phyloP scores from a whole-genome alignment of 1,140 invertebrate species.

The Nephila pilipes region DNA sequence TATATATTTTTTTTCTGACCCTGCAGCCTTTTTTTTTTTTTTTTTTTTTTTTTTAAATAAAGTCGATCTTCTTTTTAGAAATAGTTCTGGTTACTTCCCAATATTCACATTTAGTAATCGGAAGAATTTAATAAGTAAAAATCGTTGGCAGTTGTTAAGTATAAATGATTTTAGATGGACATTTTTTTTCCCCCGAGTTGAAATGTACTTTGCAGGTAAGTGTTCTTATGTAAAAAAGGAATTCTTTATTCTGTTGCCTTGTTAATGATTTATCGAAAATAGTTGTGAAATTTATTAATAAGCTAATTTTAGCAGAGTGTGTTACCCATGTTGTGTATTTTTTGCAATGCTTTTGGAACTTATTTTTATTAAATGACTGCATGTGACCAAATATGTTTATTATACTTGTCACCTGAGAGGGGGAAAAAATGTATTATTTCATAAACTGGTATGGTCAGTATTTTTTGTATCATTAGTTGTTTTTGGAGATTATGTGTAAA shows the following conservation, averaged over 20 bases:
- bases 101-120: neutral
- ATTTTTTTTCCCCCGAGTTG: too few species aligned
- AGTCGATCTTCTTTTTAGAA: neutral
- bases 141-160: slow-evolving; percentile 31
- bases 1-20: neutral
- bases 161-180: too few species aligned
- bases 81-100: neutral
- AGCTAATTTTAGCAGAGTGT: neutral
- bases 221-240: neutral
- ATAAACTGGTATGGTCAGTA: too few species aligned
- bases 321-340: neutral
- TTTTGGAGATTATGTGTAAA: too few species aligned
- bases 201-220: neutral
- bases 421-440: too few species aligned
- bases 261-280: neutral
- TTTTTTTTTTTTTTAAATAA: neutral
- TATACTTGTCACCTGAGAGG: too few species aligned
- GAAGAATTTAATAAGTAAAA: slow-evolving; percentile 28
- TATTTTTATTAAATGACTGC: neutral
- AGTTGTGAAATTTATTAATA: neutral
- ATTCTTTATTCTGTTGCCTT: neutral
- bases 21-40: neutral
- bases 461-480: too few species aligned
- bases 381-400: too few species aligned
- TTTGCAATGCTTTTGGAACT: neutral